Evolutionary conservation across 2,113 vertebrate genomes (phyloP).

Genomic region (Rattus rattus): DNA sequence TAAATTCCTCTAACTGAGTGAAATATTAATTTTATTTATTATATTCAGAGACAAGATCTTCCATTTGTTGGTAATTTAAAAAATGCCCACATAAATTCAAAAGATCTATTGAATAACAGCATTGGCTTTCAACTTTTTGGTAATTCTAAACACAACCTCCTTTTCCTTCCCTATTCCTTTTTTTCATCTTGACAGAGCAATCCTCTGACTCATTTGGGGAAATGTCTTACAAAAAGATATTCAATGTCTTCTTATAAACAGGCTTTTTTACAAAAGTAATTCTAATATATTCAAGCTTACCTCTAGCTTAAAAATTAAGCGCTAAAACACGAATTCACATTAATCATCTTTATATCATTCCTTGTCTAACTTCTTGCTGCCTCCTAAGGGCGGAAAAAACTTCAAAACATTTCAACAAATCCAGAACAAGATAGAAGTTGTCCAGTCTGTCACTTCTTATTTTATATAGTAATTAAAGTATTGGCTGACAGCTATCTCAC

Average conservation of each 20-base stretch:
- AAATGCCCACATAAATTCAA: neutral
- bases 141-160: neutral
- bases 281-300: neutral
- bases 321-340: neutral
- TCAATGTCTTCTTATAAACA: neutral
- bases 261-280: slow-evolving; percentile 34
- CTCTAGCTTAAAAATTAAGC: neutral
- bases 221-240: neutral
- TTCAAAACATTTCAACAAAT: neutral
- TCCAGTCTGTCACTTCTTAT: neutral
- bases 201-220: neutral
- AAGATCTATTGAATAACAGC: neutral
- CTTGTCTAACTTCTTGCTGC: neutral
- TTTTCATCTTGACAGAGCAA: neutral
- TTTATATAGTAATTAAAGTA: neutral
- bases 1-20: neutral
- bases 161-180: neutral
- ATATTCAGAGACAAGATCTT: neutral
- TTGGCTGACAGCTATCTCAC: neutral
- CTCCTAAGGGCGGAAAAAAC: neutral
- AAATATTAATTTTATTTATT: slow-evolving; percentile 46
- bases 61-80: slow-evolving; percentile 2
- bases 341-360: neutral
- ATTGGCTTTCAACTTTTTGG: neutral
- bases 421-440: neutral